phyloP scores from a whole-genome alignment of 2,113 vertebrate genomes.

The Ellobius talpinus region DNA sequence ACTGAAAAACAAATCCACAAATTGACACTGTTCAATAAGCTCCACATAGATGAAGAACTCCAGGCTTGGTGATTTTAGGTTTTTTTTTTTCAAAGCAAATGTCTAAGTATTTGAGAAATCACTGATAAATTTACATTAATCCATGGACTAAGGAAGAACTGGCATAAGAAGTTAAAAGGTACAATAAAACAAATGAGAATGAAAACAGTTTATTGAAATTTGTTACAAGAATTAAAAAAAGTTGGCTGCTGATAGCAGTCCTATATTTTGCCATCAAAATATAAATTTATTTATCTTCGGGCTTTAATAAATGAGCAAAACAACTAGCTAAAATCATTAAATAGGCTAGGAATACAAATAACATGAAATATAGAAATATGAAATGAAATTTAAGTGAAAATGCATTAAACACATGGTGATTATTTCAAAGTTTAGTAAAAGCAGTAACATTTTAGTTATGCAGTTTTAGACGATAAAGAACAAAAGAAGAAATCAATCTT shows the following conservation, averaged over 20 bases:
- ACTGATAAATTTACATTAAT: neutral
- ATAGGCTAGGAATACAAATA: neutral
- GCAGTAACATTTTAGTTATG: neutral
- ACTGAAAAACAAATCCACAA: neutral
- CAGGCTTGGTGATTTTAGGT: neutral
- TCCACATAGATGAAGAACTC: neutral
- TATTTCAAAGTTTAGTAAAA: constrained; percentile 10
- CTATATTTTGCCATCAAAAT: neutral
- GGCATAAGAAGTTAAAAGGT: neutral
- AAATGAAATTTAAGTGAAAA: neutral
- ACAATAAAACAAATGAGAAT: neutral
- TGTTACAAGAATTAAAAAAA: constrained; percentile 9
- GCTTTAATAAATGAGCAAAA: neutral
- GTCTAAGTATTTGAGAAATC: constrained; percentile 1
- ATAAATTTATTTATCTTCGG: neutral
- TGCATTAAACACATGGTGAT: neutral
- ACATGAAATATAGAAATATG: neutral
- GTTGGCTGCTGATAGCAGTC: neutral
- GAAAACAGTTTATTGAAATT: constrained; percentile 25
- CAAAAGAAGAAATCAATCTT: neutral
- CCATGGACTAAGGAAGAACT: neutral
- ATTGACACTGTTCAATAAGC: neutral
- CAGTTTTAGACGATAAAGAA: neutral
- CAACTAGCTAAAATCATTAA: constrained; percentile 1
- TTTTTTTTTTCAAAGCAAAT: no score